These are phyloP conservation scores for Ylistrum balloti DNA, from an alignment of 1,140 invertebrate species.

Conservation along the genomic window DNA sequence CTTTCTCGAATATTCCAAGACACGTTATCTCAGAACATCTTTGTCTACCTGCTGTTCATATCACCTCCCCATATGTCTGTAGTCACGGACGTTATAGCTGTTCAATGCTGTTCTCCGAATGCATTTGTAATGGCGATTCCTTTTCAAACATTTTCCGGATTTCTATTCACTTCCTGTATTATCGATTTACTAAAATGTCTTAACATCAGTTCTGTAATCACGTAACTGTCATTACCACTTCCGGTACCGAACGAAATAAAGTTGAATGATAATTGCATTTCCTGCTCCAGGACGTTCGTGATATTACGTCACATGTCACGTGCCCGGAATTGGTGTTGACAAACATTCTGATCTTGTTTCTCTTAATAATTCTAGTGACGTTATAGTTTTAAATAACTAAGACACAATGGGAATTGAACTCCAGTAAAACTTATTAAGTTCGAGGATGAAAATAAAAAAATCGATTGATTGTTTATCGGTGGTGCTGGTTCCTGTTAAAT, in stretches of 20 bases:
- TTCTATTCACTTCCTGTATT: not conserved
- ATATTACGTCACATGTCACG: not conserved
- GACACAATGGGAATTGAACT: not conserved
- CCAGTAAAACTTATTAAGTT: not conserved
- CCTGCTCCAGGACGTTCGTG: not conserved
- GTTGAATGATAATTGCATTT: not conserved
- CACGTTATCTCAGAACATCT: not conserved
- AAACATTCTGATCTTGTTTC: not conserved
- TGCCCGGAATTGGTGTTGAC: not conserved
- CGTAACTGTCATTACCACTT: not conserved
- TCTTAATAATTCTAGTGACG: not conserved
- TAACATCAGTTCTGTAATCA: not conserved
- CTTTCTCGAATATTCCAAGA: not conserved
- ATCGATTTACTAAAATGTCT: not conserved
- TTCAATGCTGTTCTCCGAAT: not conserved
- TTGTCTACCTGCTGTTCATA: not conserved
- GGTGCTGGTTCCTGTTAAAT: not conserved
- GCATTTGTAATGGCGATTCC: not conserved
- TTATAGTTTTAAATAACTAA: too few relatives aligned
- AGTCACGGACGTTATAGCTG: not conserved
- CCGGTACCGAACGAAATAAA: not conserved
- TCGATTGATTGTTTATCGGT: not conserved
- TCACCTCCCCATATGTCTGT: not conserved
- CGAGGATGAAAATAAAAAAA: not conserved
- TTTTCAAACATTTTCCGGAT: not conserved